Conservation (phyloP, 2,888 invertebrate genomes). For the Elmis aenea region DNA sequence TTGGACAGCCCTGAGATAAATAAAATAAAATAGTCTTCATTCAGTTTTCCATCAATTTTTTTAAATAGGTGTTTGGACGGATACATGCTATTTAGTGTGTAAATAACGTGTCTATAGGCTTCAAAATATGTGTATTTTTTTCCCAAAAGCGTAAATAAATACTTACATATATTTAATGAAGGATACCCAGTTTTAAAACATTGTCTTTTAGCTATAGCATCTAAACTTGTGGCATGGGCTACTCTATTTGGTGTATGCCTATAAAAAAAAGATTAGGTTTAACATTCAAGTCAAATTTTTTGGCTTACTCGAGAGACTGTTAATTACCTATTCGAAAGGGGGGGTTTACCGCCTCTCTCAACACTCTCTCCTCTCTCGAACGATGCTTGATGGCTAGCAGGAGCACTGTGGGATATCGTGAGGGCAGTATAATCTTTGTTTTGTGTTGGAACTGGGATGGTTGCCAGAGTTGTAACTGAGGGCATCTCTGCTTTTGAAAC, state of each 20-base stretch:
- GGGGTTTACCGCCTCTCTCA: constrained; percentile 35
- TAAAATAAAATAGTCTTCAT: too few relatives aligned
- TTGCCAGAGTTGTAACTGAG: constrained; percentile 30
- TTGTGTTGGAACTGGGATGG: constrained; percentile 27
- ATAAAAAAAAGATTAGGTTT: constrained; percentile 5
- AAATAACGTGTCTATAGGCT: too few relatives aligned
- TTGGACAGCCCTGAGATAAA: too few relatives aligned
- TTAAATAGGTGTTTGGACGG: too few relatives aligned
- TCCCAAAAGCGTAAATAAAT: too few relatives aligned
- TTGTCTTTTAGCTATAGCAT: constrained; percentile 53
- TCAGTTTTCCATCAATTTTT: too few relatives aligned
- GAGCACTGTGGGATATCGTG: constrained; percentile 45
- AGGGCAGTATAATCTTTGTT: constrained; percentile 40
- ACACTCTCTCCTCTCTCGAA: constrained; percentile 46
- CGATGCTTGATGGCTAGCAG: constrained; percentile 45
- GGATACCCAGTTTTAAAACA: constrained; percentile 49
- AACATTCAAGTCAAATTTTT: not conserved
- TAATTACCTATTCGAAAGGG: constrained; percentile 28
- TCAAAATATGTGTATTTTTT: too few relatives aligned
- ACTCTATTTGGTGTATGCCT: constrained; percentile 40
- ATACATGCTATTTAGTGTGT: too few relatives aligned
- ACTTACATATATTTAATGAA: constrained; percentile 57
- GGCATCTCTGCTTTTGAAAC: constrained; percentile 44
- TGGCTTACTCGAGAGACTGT: not conserved
- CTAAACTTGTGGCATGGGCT: constrained; percentile 56